phyloP scores from a whole-genome alignment of 2,888 invertebrate species.

The Julus scanicus region DNA sequence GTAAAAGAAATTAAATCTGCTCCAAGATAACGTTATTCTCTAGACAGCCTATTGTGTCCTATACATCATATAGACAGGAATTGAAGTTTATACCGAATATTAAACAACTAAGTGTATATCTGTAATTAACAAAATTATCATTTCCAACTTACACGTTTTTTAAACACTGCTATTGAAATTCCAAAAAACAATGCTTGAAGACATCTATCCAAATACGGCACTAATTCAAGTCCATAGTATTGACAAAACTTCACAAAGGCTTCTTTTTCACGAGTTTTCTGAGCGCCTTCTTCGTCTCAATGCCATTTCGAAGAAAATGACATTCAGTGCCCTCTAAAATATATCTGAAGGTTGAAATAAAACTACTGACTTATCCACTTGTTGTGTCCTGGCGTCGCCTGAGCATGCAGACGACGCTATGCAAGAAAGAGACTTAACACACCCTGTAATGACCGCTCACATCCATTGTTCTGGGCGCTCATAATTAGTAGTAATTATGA shows the following conservation, averaged over 20 bases:
- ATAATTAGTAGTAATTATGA: no score
- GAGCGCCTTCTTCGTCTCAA: conserved; percentile 79
- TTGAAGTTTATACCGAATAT: no score
- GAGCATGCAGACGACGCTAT: no score
- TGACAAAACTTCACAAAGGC: conserved; percentile 82
- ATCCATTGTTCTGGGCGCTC: no score
- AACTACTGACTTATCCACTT: conserved; percentile 74
- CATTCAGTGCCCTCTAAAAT: neutral
- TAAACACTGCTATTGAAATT: conserved; percentile 77
- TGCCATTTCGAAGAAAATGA: neutral
- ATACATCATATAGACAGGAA: neutral
- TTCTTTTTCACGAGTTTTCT: conserved; percentile 80
- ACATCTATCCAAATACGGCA: conserved; percentile 86
- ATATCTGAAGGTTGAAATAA: neutral
- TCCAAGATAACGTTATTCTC: conserved; percentile 25
- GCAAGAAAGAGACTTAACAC: no score
- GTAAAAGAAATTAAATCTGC: conserved; percentile 20
- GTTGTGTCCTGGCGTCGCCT: no score
- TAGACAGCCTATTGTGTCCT: conserved; percentile 37
- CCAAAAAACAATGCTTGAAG: conserved; percentile 84
- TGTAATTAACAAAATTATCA: neutral
- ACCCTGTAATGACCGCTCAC: no score
- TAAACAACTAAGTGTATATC: no score
- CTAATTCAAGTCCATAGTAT: conserved; percentile 82
- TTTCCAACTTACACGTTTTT: conserved; percentile 73